A percentile compares a stretch with the other conserved stretches of the same genome.
Evolutionary conservation across 2,888 invertebrate species (phyloP).

Genomic region (Agrotis segetum): DNA sequence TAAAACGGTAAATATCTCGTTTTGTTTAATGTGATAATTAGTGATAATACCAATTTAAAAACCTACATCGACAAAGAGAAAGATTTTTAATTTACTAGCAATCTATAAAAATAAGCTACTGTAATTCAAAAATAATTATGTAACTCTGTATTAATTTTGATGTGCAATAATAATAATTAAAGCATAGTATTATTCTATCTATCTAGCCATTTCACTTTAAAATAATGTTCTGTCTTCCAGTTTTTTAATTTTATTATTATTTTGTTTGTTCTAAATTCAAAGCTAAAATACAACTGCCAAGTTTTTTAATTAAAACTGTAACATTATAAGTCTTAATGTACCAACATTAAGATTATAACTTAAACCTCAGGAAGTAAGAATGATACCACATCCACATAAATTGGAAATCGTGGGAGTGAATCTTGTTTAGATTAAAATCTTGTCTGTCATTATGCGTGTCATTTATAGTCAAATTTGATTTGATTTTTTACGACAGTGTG

Average conservation of each 20-base stretch:
- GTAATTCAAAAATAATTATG: no score
- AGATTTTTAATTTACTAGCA: not conserved
- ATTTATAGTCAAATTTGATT: slow-evolving; percentile 36
- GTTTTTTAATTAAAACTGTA: slow-evolving; percentile 35
- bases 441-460: slow-evolving; percentile 17
- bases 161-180: no score
- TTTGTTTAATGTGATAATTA: no score
- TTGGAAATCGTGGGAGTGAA: slow-evolving; percentile 64
- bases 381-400: slow-evolving; percentile 55
- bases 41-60: not conserved
- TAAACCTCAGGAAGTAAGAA: slow-evolving; percentile 57
- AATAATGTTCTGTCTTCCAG: not conserved
- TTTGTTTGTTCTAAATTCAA: not conserved
- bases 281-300: slow-evolving; percentile 21
- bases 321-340: not conserved
- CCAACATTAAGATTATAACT: slow-evolving; percentile 36
- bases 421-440: slow-evolving; percentile 48
- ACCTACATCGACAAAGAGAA: not conserved
- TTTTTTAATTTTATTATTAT: not conserved
- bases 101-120: not conserved
- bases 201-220: not conserved
- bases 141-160: no score
- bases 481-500: slow-evolving; percentile 38
- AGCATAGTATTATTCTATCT: no score
- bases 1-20: no score